phyloP scores from a whole-genome alignment of 1,140 invertebrate genomes.

The Helicoverpa armigera region DNA sequence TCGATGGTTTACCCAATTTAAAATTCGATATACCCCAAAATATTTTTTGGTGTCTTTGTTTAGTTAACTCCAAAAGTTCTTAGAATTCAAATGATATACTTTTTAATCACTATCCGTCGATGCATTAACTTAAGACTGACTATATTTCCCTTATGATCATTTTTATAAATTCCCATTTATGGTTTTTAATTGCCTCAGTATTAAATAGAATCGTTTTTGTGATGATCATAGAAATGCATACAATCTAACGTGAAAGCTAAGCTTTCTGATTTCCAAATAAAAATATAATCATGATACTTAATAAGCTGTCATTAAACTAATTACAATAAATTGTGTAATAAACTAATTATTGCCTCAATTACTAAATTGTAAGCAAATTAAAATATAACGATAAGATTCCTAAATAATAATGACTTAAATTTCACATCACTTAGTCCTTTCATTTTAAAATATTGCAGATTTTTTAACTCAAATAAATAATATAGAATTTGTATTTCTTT shows the following conservation, averaged over 20 bases:
- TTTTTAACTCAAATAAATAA: background rate
- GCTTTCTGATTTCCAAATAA: background rate
- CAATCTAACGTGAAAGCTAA: background rate
- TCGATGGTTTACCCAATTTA: too few species aligned
- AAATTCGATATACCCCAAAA: too few species aligned
- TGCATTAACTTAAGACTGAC: too few species aligned
- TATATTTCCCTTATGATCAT: too few species aligned
- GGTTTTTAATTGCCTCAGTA: too few species aligned
- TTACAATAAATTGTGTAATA: background rate
- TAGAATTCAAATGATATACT: too few species aligned
- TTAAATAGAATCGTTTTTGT: background rate
- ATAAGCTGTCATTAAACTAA: background rate
- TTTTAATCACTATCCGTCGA: too few species aligned
- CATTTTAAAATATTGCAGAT: background rate
- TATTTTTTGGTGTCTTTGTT: too few species aligned
- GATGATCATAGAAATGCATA: background rate
- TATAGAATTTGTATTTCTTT: background rate
- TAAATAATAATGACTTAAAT: constrained; percentile 27
- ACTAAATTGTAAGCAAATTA: background rate
- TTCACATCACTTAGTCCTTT: constrained; percentile 37
- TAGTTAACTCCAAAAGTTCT: too few species aligned
- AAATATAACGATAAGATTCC: constrained; percentile 4
- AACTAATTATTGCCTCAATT: constrained; percentile 35
- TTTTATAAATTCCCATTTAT: too few species aligned
- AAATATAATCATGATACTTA: background rate